Conservation (phyloP, 2,797 vertebrate species). For the Hafferia zeledoni region DNA sequence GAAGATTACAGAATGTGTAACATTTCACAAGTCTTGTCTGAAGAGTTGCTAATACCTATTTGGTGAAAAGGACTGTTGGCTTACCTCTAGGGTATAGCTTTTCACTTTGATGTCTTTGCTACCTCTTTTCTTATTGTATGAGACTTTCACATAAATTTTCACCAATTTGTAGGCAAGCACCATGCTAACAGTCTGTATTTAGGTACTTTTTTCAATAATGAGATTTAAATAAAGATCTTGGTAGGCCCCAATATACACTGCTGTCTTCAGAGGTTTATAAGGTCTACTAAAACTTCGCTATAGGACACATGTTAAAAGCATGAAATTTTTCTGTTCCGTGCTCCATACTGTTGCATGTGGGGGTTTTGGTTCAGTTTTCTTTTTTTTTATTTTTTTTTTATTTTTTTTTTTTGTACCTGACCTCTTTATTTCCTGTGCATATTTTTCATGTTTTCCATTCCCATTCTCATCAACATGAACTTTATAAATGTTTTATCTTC, state of each 20-base stretch:
- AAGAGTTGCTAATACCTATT: background rate
- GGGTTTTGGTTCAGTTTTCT: background rate
- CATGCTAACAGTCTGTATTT: background rate
- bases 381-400: too few relatives aligned
- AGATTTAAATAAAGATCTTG: background rate
- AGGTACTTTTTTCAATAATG: background rate
- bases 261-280: background rate
- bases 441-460: background rate
- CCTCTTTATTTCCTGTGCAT: background rate
- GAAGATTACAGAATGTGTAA: background rate
- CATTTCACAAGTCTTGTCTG: background rate
- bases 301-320: background rate
- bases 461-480: background rate
- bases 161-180: background rate
- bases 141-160: background rate
- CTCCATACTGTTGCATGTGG: background rate
- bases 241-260: background rate
- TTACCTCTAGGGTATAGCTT: background rate
- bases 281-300: background rate
- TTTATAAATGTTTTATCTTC: background rate
- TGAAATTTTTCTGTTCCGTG: background rate
- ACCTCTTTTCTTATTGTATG: background rate
- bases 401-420: background rate
- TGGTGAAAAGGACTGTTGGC: background rate
- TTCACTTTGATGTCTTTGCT: background rate